Evolutionary conservation across 2,888 invertebrate genomes (phyloP).

Genomic region (Crossocerus cetratus): DNA sequence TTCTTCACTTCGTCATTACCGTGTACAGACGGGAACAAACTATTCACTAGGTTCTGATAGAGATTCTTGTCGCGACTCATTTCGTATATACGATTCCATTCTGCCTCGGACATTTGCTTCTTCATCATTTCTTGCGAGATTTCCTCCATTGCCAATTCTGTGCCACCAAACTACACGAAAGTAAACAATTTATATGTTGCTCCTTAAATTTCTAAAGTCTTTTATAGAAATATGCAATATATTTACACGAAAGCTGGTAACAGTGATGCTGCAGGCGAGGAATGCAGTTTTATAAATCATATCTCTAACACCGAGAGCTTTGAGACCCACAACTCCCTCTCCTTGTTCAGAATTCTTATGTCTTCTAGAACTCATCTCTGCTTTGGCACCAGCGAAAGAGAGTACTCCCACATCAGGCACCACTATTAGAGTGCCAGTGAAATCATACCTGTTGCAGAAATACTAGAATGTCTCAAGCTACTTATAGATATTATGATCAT

Average conservation of each 20-base stretch:
- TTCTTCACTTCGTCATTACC: constrained; percentile 98
- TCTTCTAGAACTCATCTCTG: constrained; percentile 85
- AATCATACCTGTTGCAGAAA: constrained; percentile 65
- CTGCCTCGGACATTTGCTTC: constrained; percentile 94
- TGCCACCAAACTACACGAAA: constrained; percentile 85
- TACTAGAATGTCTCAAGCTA: background rate
- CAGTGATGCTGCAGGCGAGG: constrained; percentile 93
- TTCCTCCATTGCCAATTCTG: constrained; percentile 90
- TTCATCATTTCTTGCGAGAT: constrained; percentile 94
- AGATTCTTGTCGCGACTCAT: constrained; percentile 97
- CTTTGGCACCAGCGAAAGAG: constrained; percentile 90
- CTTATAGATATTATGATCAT: background rate
- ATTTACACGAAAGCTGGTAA: constrained; percentile 86
- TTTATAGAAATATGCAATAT: constrained; percentile 5
- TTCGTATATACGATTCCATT: constrained; percentile 96
- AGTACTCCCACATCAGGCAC: constrained; percentile 96
- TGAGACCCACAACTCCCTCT: constrained; percentile 92
- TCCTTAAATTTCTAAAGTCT: no score
- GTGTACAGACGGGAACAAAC: constrained; percentile 97
- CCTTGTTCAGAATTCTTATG: constrained; percentile 85
- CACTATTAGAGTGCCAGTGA: constrained; percentile 87
- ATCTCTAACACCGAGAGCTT: constrained; percentile 91
- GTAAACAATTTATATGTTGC: background rate
- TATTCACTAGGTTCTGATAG: constrained; percentile 92
- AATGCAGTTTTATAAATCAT: constrained; percentile 94